phyloP scores from a whole-genome alignment of 2,888 invertebrate species.

The Icerya purchasi region DNA sequence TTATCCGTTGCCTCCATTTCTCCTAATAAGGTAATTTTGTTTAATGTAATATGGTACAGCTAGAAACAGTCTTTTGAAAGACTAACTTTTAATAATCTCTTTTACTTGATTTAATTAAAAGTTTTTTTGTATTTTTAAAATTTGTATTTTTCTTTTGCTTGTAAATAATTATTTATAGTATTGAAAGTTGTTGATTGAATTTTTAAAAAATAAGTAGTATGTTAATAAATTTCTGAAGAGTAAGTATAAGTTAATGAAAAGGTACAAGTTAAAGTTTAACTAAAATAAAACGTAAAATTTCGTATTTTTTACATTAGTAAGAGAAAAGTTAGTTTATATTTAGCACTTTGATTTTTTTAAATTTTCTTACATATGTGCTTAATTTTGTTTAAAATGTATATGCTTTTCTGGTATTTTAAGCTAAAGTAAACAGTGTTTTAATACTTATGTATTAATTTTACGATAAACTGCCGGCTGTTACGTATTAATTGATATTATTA shows the following conservation, averaged over 20 bases:
- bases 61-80: not conserved
- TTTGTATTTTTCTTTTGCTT: not conserved
- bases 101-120: no score
- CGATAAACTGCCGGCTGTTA: no score
- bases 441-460: not conserved
- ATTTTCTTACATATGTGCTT: not conserved
- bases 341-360: not conserved
- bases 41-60: not conserved
- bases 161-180: no score
- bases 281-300: not conserved
- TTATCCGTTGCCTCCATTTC: not conserved
- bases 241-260: conserved; percentile 1
- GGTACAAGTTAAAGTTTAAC: not conserved
- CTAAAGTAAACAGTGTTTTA: not conserved
- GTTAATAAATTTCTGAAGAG: conserved; percentile 5
- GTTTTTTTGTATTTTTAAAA: not conserved
- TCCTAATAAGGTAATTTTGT: not conserved
- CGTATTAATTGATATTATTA: no score
- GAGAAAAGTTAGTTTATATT: no score
- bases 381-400: not conserved
- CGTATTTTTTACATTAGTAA: no score
- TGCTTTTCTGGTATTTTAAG: not conserved
- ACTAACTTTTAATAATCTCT: no score
- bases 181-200: no score
- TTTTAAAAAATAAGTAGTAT: no score